phyloP scores from a whole-genome alignment of 2,113 vertebrate genomes.

The Laticauda colubrina region DNA sequence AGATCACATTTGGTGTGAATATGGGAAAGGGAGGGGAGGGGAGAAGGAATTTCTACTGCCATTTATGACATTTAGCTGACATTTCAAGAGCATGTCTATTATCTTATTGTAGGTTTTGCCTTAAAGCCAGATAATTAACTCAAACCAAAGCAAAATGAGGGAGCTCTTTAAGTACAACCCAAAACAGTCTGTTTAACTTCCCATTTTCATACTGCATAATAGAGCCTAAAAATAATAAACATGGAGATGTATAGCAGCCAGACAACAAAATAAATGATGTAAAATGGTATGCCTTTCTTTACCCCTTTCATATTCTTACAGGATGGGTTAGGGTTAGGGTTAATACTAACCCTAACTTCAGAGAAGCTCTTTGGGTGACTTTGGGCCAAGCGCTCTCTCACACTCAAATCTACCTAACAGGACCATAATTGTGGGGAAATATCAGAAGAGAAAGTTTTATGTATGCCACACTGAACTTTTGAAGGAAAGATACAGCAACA shows the following conservation, averaged over 20 bases:
- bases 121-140: not conserved
- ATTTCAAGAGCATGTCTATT: not conserved
- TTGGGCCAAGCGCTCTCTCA: not conserved
- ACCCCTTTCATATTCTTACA: not conserved
- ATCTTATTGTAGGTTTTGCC: not conserved
- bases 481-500: not conserved
- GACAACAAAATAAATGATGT: slow-evolving; percentile 15
- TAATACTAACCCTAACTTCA: not conserved
- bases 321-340: not conserved
- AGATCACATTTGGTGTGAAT: not conserved
- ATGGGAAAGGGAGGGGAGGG: not conserved
- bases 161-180: not conserved
- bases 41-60: not conserved
- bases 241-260: not conserved
- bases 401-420: not conserved
- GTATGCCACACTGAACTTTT: not conserved
- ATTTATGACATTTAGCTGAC: not conserved
- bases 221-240: slow-evolving; percentile 3
- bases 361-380: not conserved
- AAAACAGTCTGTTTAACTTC: slow-evolving; percentile 22
- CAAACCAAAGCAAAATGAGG: slow-evolving; percentile 27
- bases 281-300: not conserved
- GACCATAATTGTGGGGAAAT: not conserved
- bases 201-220: not conserved
- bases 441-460: not conserved